Base-by-base conservation (phyloP, 2,113 vertebrate genomes). In the Ibidorhyncha struthersii region DNA sequence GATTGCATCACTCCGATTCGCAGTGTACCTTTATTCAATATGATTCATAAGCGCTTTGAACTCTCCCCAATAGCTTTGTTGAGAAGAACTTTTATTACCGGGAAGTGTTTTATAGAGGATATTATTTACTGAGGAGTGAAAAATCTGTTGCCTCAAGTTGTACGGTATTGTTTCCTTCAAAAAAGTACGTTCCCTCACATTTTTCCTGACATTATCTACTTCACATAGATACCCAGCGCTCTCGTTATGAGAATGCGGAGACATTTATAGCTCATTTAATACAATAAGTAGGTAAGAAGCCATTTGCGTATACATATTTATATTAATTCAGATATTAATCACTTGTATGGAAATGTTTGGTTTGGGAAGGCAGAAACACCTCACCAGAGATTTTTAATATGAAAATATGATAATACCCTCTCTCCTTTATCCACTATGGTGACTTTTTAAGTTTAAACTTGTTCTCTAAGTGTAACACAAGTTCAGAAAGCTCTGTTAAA, bases 291-390 rank as follows among this genome's bases (percentile, higher is more conserved):
- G 82, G 67, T 81, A 90, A 93, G 72, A 88, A 96, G 40, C 10
- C 16, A 86, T 86, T 90, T 80, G 15, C 10, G 0, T 88, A 63
- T 73, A 45, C 41, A 27, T 61, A 82, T 69, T 91, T 76, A 87
- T 90, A 85, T 90, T 85, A 52, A 91, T 72, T 69, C 90, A 91
- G 93, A 93, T 96, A 93, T 90, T 96, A 91, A 96, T 96, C 96
- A 82, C 70, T 65, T 80, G n/a, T 66, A 88, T 97, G 90, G 83
- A 93, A 97, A 94, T 96, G 52, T 47, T 93, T 67, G 61, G 70
- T 93, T 97, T 95, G 82, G 70, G 92, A 93, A 81, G 87, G 82
- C 27, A 93, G 91, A 58, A 96, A 65, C 84, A 82, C 4, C 14
- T 91, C 78, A 65, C 25, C 52, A 53, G 66, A 90, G 66, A 82